These are phyloP conservation scores for Drosophila elegans DNA, from an alignment of 1,140 invertebrate species.

Conservation along the genomic window DNA sequence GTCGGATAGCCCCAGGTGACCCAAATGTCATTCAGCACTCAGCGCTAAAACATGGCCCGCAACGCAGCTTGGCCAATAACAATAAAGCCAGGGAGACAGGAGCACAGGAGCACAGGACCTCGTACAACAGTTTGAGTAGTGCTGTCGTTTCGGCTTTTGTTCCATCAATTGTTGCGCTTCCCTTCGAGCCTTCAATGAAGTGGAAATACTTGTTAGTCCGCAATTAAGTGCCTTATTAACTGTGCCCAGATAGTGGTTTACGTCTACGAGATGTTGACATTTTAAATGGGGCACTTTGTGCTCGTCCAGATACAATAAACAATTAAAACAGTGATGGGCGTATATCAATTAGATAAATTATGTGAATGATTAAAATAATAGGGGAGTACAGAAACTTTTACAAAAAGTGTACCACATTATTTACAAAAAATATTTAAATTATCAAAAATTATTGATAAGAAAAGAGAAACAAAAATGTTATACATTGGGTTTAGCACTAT, in stretches of 20 bases:
- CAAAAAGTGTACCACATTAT: too few relatives aligned
- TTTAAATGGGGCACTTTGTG: neutral
- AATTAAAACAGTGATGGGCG: too few relatives aligned
- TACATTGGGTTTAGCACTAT: too few relatives aligned
- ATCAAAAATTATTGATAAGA: too few relatives aligned
- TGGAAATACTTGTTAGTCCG: conserved; percentile 1
- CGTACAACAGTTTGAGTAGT: conserved; percentile 18
- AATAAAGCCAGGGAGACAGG: conserved; percentile 61
- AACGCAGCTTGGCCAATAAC: conserved; percentile 69
- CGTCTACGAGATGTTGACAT: neutral
- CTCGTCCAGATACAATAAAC: too few relatives aligned
- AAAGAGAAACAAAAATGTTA: too few relatives aligned
- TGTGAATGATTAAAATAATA: neutral
- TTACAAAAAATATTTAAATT: too few relatives aligned
- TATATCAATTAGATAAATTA: neutral
- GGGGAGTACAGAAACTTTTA: too few relatives aligned
- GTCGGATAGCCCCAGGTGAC: conserved; percentile 60
- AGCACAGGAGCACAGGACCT: conserved; percentile 10
- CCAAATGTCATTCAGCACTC: conserved; percentile 77
- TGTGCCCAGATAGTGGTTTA: neutral
- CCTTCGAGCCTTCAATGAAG: neutral
- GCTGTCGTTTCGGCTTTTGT: conserved; percentile 31
- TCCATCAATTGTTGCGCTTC: conserved; percentile 1
- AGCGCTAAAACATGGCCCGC: conserved; percentile 68
- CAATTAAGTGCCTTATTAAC: conserved; percentile 3